Evolutionary conservation across 2,113 vertebrate species (phyloP), one percentile per base, ranked within the genome.

Genomic region (Caranx ignobilis): DNA sequence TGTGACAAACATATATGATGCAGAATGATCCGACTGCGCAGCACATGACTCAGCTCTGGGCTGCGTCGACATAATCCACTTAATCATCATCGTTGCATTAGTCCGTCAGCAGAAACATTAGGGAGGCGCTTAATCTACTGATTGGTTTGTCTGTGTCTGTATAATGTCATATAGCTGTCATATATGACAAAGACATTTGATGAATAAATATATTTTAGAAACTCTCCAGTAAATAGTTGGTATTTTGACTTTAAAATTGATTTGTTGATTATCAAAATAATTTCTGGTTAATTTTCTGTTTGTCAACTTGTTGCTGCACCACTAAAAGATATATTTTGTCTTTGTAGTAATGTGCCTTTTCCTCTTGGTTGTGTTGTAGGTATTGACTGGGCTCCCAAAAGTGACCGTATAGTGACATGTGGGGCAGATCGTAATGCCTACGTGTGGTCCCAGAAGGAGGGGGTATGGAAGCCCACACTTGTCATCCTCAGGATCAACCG

Each of bases 341-440:
- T 71, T 11, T 73, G 54, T 21, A 34, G 12, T 62, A 18, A 61
- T 31, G 21, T 39, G 47, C 45, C n/a, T 73, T 52, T 55, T 16
- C 47, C 32, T 83, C 26, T 35, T 43, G 13, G 7, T 34, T 62
- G 21, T 57, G 0, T 26, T 55, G 1, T 77, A 99, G 98, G 98
- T 31, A 99, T 99, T 11, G 98, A 99, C 93, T 99, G 98, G 98
- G 98, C 98, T 91, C 97, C 98, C 69, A 99, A 98, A 92, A 99
- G 98, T 0, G 98, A 99, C 82, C 97, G 98, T 69, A 99, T 99
- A 11, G 98, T 99, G 79, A 99, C 98, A 5, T 99, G 98, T 0
- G 98, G 98, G 3, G 97, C 98, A 0, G 98, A 99, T 92, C 97
- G 98, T 11, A 99, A 99, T 1, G 98, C 98, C 74, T 99, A 99